Conservation (phyloP, 2,888 invertebrate genomes). For the Chloroclysta siterata region DNA sequence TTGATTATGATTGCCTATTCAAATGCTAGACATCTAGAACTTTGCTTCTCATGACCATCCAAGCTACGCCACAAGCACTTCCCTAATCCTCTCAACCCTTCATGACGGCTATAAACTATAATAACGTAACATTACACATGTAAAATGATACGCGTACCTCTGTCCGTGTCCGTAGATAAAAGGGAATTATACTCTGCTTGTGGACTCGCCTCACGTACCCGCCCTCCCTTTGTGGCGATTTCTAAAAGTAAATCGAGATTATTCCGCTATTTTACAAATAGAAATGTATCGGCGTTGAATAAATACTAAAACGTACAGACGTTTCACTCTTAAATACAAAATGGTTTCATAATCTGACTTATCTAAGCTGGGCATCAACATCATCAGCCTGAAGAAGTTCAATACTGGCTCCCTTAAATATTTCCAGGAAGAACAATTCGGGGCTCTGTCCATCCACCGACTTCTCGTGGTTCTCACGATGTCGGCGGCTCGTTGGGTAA, state of each 20-base stretch:
- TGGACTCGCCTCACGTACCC: conserved; percentile 37
- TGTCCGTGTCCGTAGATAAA: conserved; percentile 29
- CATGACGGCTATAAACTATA: conserved; percentile 20
- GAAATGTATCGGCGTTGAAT: conserved; percentile 13
- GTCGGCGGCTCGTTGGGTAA: too few species aligned
- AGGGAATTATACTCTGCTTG: conserved; percentile 29
- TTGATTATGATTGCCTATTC: too few species aligned
- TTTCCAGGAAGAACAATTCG: too few species aligned
- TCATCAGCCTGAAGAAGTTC: too few species aligned
- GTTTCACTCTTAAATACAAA: background rate
- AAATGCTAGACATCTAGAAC: too few species aligned
- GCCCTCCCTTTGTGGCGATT: conserved; percentile 40
- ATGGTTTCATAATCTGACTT: too few species aligned
- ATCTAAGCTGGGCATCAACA: too few species aligned
- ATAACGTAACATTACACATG: conserved; percentile 32
- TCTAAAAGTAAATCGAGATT: conserved; percentile 41
- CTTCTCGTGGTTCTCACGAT: too few species aligned
- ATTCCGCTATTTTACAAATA: conserved; percentile 32
- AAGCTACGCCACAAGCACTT: too few species aligned
- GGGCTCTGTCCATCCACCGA: too few species aligned
- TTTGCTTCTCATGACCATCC: too few species aligned
- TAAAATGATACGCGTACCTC: conserved; percentile 29
- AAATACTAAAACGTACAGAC: background rate
- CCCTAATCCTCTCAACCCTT: background rate
- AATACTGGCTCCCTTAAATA: too few species aligned